phyloP scores from a whole-genome alignment of 1,140 invertebrate genomes.

The Theocolax elegans region DNA sequence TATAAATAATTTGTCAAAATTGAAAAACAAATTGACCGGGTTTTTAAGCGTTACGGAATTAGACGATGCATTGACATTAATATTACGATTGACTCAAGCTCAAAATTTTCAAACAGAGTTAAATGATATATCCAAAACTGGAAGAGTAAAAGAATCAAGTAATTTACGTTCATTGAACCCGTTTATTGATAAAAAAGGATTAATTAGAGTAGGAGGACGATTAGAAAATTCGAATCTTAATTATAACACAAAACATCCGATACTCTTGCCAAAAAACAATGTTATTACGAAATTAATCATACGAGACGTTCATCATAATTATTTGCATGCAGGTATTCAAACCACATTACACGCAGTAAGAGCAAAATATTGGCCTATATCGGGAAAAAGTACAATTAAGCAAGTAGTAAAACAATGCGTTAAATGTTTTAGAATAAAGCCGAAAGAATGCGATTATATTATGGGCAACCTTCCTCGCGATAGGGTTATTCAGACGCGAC shows the following conservation, averaged over 20 bases:
- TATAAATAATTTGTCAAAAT: background rate
- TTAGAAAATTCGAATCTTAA: constrained; percentile 26
- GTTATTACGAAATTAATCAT: constrained; percentile 40
- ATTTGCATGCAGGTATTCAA: constrained; percentile 54
- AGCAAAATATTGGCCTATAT: constrained; percentile 40
- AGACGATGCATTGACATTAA: background rate
- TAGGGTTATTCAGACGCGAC: background rate
- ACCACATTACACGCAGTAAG: constrained; percentile 11
- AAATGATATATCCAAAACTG: background rate
- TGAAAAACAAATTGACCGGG: background rate
- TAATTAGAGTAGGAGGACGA: constrained; percentile 39
- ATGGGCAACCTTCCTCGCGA: constrained; percentile 12
- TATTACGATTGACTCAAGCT: background rate
- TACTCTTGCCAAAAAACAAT: constrained; percentile 50
- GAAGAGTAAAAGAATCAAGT: background rate
- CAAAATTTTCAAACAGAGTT: background rate
- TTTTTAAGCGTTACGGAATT: background rate
- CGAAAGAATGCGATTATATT: background rate
- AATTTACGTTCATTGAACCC: constrained; percentile 1
- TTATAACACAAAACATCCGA: constrained; percentile 36
- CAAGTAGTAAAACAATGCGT: constrained; percentile 16
- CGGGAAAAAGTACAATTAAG: constrained; percentile 12
- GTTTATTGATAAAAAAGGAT: constrained; percentile 31
- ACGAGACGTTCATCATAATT: constrained; percentile 46
- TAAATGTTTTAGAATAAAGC: background rate